These are phyloP conservation scores for Rallus crepitans DNA, from an alignment of 2,797 vertebrate genomes.

Conservation along the genomic window DNA sequence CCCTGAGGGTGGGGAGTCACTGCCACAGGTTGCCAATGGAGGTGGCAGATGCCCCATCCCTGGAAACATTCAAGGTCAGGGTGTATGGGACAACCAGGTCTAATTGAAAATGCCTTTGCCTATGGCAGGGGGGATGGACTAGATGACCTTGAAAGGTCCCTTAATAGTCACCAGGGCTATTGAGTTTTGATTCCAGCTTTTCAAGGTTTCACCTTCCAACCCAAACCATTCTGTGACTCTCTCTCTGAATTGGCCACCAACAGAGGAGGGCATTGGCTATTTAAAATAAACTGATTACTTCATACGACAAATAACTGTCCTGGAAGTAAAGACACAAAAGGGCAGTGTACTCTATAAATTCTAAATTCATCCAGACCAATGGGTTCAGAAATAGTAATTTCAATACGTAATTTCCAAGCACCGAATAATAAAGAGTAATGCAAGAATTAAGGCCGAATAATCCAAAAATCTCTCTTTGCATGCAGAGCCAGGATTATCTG, in stretches of 20 bases:
- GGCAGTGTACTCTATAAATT: background rate
- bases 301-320: background rate
- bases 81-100: background rate
- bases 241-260: background rate
- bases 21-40: background rate
- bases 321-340: background rate
- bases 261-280: background rate
- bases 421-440: background rate
- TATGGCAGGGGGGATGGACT: background rate
- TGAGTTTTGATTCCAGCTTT: no score
- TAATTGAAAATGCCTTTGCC: background rate
- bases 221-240: background rate
- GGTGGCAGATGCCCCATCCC: background rate
- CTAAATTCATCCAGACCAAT: background rate
- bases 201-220: background rate
- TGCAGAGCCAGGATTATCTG: background rate
- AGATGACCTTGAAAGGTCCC: background rate
- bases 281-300: background rate
- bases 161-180: no score
- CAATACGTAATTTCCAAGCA: background rate
- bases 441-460: slow-evolving; percentile 19
- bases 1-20: background rate
- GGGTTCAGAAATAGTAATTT: background rate
- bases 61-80: background rate
- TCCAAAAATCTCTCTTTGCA: background rate